Conservation (phyloP, 2,797 vertebrate genomes). For the Poliocrania exsul region DNA sequence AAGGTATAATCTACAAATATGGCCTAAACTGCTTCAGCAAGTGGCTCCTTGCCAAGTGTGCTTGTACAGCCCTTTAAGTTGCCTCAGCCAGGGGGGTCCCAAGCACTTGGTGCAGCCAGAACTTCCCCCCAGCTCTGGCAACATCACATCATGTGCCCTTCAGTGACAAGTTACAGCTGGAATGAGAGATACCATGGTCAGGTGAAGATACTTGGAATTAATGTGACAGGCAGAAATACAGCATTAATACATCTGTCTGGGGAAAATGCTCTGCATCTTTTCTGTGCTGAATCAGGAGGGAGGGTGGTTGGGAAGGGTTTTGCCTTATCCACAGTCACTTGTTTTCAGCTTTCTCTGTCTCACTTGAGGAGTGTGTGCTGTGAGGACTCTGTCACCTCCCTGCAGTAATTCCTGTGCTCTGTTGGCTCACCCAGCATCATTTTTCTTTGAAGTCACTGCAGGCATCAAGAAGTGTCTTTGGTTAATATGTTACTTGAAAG, state of each 20-base stretch:
- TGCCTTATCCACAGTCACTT: not conserved
- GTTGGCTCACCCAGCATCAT: not conserved
- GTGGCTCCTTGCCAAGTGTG: not conserved
- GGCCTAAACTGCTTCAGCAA: not conserved
- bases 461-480: not conserved
- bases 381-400: not conserved
- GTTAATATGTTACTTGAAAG: not conserved
- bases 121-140: not conserved
- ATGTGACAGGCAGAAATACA: not conserved
- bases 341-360: not conserved
- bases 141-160: accelerated
- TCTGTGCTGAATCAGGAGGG: not conserved
- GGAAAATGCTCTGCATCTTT: not conserved
- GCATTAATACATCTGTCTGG: not conserved
- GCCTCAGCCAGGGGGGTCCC: not conserved
- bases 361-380: not conserved
- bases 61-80: not conserved
- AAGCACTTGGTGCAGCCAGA: not conserved
- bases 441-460: constrained; percentile 20
- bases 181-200: not conserved
- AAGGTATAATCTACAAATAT: not conserved
- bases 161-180: not conserved
- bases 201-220: not conserved
- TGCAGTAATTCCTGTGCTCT: not conserved
- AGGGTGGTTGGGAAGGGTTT: not conserved